Percentiles rank a stretch among this genome's conserved stretches.
Evolutionary conservation across 2,797 vertebrate genomes (phyloP).

Genomic region (Apodemus agrarius): DNA sequence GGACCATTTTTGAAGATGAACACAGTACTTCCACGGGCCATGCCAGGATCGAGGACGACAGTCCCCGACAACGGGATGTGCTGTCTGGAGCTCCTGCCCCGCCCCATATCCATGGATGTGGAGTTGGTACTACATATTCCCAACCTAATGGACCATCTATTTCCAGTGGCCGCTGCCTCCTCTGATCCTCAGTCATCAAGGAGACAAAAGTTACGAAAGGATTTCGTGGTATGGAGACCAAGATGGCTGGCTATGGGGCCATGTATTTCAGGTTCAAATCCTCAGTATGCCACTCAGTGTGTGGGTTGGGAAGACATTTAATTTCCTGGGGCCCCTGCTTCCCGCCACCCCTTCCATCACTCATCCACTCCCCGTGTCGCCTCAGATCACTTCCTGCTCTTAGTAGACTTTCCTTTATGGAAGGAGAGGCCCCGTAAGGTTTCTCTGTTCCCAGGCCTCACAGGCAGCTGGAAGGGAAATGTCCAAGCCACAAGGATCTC

Average conservation of each 20-base stretch:
- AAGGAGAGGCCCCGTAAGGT: background rate
- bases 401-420: background rate
- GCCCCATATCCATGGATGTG: background rate
- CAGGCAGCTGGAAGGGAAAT: constrained; percentile 14
- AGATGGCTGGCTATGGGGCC: background rate
- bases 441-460: constrained; percentile 58
- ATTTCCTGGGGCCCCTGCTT: background rate
- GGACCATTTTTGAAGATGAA: constrained; percentile 5
- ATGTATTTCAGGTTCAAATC: background rate
- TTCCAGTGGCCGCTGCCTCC: background rate
- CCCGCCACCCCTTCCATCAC: background rate
- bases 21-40: background rate
- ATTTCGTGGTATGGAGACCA: background rate
- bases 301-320: background rate
- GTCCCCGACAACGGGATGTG: background rate
- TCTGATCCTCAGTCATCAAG: background rate
- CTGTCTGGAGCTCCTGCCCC: background rate
- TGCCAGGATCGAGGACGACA: background rate
- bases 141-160: background rate
- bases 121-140: background rate
- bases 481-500: constrained; percentile 34
- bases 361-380: background rate
- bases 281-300: background rate
- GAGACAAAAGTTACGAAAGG: background rate
- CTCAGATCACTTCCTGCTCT: background rate